phyloP scores from a whole-genome alignment of 2,888 invertebrate genomes.

The Gisinianus flammeolus region DNA sequence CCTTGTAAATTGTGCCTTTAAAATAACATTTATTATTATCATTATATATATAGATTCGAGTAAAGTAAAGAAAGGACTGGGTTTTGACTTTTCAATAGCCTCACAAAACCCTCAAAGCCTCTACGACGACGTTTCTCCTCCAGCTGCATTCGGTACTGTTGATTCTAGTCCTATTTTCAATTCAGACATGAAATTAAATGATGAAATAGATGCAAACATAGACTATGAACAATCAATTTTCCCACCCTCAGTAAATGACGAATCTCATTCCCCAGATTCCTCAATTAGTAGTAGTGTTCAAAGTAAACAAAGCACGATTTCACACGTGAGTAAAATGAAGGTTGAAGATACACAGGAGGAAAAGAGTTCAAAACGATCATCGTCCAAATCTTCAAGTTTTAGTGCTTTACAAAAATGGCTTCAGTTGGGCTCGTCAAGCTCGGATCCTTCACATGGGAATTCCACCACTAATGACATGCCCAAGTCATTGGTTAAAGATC shows the following conservation, averaged over 20 bases:
- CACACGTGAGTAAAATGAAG: background rate
- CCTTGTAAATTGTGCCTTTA: background rate
- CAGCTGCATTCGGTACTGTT: constrained; percentile 53
- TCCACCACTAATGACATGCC: constrained; percentile 52
- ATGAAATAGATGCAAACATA: background rate
- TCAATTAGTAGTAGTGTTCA: background rate
- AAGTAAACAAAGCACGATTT: background rate
- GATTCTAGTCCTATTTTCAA: constrained; percentile 21
- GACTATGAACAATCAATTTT: background rate
- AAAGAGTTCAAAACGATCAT: constrained; percentile 47
- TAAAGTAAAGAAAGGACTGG: constrained; percentile 62
- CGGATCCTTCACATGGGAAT: constrained; percentile 7
- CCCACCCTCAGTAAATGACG: constrained; percentile 18
- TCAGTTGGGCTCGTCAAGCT: constrained; percentile 46
- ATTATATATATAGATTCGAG: constrained; percentile 57
- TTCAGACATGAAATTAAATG: background rate
- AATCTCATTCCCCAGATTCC: background rate
- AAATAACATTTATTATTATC: background rate
- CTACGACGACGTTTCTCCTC: constrained; percentile 56
- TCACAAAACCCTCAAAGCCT: constrained; percentile 59
- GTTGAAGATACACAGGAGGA: constrained; percentile 17
- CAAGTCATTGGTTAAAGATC: constrained; percentile 61
- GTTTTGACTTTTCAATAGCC: constrained; percentile 68
- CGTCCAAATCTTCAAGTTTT: constrained; percentile 59
- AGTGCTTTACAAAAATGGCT: constrained; percentile 68